Evolutionary conservation across 1,140 invertebrate species (phyloP), one percentile per base, ranked within the genome.

Genomic region (Drosophila lacteicornis): DNA sequence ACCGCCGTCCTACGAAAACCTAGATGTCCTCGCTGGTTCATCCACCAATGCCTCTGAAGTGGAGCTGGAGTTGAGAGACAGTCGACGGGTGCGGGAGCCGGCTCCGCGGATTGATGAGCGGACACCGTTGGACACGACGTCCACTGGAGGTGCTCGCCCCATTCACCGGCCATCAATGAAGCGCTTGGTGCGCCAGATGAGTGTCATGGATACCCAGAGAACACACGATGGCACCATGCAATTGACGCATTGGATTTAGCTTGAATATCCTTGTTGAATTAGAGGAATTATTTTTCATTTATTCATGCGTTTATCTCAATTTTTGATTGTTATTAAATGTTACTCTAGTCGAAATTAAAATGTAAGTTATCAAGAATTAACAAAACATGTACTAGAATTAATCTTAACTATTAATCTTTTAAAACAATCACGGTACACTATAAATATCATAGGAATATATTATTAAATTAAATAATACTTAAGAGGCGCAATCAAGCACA

Each of bases 241-340:
- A 91, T 95, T 97, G 93, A 96, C 96, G 1, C 97, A 97, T 92
- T 97, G 96, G 96, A 97, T 97, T 94, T 97, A 94, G 80, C 15
- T 4, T 25, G 6, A 4, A 15, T 22, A n/a, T 12, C 6, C 4
- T 19, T 1, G 17, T 27, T 27, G 2, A 15, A 17, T 30, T 19
- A 0, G 15, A 3, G 33, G 25, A 30, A 19, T 17, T 51, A 12
- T 51, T 33, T 50, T 6, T 17, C 19, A 12, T n/a, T 13, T 1
- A 1, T 42, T 6, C 15, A 42, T 36, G 5, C 13, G 6, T 6
- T 15, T 42, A 42, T 42, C 5, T 7, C 40, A 42, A 17, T 33
- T 50, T 5, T 51, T 51, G 11, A 0, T 11, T 46, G 27, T 9
- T 27, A 25, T 22, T 25, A 4, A 17, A 22, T 46, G 19, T 13